These are phyloP conservation scores for Sula dactylatra DNA, from an alignment of 2,113 vertebrate genomes.

Conservation along the genomic window DNA sequence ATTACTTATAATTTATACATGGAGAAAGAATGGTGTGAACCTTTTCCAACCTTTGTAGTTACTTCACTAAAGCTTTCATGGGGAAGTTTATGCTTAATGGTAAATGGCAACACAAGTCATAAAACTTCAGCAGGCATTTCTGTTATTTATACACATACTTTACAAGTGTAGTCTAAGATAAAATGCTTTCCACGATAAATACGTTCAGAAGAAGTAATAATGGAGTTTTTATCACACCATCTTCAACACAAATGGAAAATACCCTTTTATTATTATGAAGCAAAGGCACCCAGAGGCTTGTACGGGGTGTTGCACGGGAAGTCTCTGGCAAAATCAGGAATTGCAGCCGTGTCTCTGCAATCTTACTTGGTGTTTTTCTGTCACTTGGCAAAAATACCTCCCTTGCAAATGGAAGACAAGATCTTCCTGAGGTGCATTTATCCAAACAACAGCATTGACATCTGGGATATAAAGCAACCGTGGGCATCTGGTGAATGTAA, in stretches of 20 bases:
- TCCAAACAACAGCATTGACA: not conserved
- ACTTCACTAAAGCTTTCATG: not conserved
- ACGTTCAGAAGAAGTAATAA: not conserved
- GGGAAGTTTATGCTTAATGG: conserved; percentile 12
- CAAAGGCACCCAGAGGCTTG: not conserved
- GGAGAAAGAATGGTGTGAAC: conserved; percentile 47
- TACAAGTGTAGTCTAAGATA: not conserved
- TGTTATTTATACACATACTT: conserved; percentile 20
- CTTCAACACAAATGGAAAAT: not conserved
- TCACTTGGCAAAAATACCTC: not conserved
- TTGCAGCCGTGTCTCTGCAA: not conserved
- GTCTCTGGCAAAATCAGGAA: not conserved
- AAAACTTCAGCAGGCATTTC: conserved; percentile 29
- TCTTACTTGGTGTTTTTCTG: not conserved
- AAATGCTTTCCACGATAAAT: not conserved
- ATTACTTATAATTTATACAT: conserved; percentile 56
- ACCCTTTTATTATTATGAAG: not conserved
- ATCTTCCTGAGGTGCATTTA: not conserved
- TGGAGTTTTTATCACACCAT: not conserved
- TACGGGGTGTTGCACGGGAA: not conserved
- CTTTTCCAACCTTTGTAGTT: conserved; percentile 30
- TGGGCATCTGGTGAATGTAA: not conserved
- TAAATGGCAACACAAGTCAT: conserved; percentile 22
- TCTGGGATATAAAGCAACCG: not conserved
- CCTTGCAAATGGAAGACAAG: not conserved